Evolutionary conservation across 2,797 vertebrate genomes (phyloP).

Genomic region (Arrhamphus sclerolepis): DNA sequence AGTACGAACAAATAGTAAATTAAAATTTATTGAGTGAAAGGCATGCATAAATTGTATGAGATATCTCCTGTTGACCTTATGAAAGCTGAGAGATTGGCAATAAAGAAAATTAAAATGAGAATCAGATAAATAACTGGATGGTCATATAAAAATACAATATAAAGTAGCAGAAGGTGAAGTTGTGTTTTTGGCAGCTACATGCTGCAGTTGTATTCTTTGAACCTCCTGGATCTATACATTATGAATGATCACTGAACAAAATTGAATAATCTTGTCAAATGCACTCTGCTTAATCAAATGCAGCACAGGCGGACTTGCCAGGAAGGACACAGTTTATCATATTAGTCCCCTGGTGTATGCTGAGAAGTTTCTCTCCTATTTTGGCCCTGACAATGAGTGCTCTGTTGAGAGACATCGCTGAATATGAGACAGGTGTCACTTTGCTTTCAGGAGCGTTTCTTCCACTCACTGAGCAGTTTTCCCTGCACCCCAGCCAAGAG

Average conservation of each 20-base stretch:
- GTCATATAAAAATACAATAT: not conserved
- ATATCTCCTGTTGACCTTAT: too few relatives aligned
- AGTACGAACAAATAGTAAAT: too few relatives aligned
- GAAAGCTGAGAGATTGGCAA: not conserved
- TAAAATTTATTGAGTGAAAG: too few relatives aligned
- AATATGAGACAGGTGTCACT: conserved; percentile 60
- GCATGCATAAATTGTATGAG: too few relatives aligned
- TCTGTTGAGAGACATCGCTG: conserved; percentile 32
- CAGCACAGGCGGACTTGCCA: conserved; percentile 11
- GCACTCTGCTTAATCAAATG: conserved; percentile 49
- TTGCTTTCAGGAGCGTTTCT: conserved; percentile 53
- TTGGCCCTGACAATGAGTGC: conserved; percentile 5
- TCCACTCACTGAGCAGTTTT: conserved; percentile 39
- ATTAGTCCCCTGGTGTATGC: conserved; percentile 8
- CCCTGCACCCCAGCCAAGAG: conserved; percentile 24
- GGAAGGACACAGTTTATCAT: conserved; percentile 43
- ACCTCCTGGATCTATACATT: conserved; percentile 22
- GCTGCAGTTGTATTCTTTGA: conserved; percentile 6
- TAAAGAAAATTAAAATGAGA: not conserved
- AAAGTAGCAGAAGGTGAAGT: not conserved
- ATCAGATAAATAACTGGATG: not conserved
- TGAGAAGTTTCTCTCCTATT: conserved; percentile 10
- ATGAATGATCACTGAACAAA: conserved; percentile 16
- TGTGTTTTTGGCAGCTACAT: conserved; percentile 12
- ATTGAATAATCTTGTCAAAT: conserved; percentile 33